A percentile compares a stretch with the other conserved stretches of the same genome.
Conservation (phyloP, 2,888 invertebrate species). For the Auanema sp. region DNA sequence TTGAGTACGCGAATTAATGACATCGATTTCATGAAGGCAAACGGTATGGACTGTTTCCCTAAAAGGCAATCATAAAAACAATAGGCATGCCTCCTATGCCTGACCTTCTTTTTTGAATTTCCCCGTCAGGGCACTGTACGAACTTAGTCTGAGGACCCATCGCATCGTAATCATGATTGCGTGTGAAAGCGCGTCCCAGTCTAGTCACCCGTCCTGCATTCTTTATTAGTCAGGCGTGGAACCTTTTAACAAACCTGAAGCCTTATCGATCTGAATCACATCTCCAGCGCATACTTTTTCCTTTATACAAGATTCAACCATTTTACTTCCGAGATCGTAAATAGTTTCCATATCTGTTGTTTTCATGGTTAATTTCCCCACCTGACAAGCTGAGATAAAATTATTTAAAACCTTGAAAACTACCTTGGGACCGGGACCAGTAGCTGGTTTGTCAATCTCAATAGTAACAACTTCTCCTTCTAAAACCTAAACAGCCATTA, state of each 20-base stretch:
- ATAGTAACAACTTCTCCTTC: conserved; percentile 98
- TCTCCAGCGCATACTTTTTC: conserved; percentile 78
- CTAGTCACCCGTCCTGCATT: conserved; percentile 53
- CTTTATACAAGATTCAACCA: conserved; percentile 69
- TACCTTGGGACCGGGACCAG: conserved; percentile 72
- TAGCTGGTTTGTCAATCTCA: conserved; percentile 90
- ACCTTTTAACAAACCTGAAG: conserved; percentile 75
- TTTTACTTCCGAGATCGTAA: conserved; percentile 85
- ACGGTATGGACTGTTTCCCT: conserved; percentile 94
- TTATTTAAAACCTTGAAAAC: not conserved
- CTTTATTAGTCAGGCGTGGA: not conserved
- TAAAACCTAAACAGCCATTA: conserved; percentile 75
- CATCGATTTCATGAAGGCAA: conserved; percentile 97
- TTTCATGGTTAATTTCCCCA: conserved; percentile 84
- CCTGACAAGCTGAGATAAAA: conserved; percentile 1
- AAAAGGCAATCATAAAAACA: conserved; percentile 64
- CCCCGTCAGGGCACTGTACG: conserved; percentile 97
- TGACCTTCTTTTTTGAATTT: conserved; percentile 82
- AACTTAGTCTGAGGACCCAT: conserved; percentile 82
- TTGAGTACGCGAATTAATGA: conserved; percentile 89
- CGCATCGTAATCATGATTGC: conserved; percentile 96
- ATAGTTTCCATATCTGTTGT: conserved; percentile 99
- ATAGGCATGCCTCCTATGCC: not conserved
- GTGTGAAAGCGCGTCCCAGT: conserved; percentile 82
- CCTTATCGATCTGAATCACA: conserved; percentile 96